These are phyloP conservation scores for Cyprinella venusta DNA, from an alignment of 2,797 vertebrate species.

Conservation along the genomic window DNA sequence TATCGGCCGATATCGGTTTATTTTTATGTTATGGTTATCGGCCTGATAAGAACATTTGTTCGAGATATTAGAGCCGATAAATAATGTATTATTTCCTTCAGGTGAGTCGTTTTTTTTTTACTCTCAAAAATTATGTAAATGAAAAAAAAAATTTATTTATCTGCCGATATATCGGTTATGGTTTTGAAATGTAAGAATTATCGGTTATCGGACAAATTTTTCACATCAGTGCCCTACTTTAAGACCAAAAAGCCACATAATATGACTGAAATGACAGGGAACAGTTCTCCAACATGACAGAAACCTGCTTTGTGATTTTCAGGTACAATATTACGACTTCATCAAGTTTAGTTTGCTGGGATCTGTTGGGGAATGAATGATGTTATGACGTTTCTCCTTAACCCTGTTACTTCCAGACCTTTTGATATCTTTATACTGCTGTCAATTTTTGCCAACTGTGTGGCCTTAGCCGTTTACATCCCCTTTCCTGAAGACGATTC, in stretches of 20 bases:
- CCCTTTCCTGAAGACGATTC: slow-evolving; percentile 99
- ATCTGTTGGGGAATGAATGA: background rate
- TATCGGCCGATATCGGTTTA: too few species aligned
- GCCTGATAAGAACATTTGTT: too few species aligned
- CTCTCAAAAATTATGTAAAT: too few species aligned
- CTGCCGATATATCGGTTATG: too few species aligned
- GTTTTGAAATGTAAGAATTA: too few species aligned
- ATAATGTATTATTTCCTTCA: too few species aligned
- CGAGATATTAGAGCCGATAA: too few species aligned
- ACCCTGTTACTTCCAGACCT: slow-evolving; percentile 84
- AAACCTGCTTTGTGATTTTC: background rate
- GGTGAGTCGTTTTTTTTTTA: too few species aligned
- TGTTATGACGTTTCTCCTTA: slow-evolving; percentile 76
- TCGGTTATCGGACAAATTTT: too few species aligned
- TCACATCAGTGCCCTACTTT: too few species aligned
- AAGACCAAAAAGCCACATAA: background rate
- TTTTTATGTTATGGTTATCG: too few species aligned
- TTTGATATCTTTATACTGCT: slow-evolving; percentile 99
- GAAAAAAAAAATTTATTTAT: too few species aligned
- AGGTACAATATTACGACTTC: background rate
- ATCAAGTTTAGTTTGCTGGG: background rate
- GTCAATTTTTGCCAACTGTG: slow-evolving; percentile 99
- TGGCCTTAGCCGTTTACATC: slow-evolving; percentile 99
- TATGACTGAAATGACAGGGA: background rate
- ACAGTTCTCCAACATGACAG: background rate